Evolutionary conservation across 2,888 invertebrate species (phyloP), one percentile per base, ranked within the genome.

Genomic region (Oxyscelio sp.): DNA sequence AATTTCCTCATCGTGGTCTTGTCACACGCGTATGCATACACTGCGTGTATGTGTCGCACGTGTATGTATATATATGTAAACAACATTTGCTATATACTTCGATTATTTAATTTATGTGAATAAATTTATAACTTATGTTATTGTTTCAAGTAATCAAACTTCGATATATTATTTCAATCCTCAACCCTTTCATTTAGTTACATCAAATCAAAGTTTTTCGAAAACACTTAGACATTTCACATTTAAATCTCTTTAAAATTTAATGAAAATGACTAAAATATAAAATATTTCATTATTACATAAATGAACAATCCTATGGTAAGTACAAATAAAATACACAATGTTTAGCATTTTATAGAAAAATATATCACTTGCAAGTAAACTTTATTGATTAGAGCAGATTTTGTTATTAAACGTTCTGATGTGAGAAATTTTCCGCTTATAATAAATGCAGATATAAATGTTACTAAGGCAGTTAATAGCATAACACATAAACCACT

Each of bases 81-180:
- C 91, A 90, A 92, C 87, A 88, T 89, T 90, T 90, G 90, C 92
- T 93, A 91, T 91, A 93, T 93, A 92, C 92, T 93, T 91, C 90
- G 91, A 93, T 92, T 93, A 93, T 93, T 93, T 93, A 93, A 93
- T 93, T 92, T 92, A 92, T 94, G 93, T 94, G 93, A 94, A 94
- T 94, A 94, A 94, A 94, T 92, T 94, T 94, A 93, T 93, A 93
- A 94, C 91, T 91, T 93, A 93, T 92, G 94, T 94, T 94, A 94
- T 91, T 92, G 91, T 92, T 92, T 91, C 90, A 90, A 90, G 89
- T 89, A 89, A 88, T 87, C 11, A 13, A 22, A n/a, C n/a, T 13
- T 52, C 22, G 34, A 56, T 15, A 15, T 34, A n/a, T 74, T 66
- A 58, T 66, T 75, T 68, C 70, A 21, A 22, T 54, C 63, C 54